Conservation (phyloP, 2,888 invertebrate species). For the Mamestra brassicae region DNA sequence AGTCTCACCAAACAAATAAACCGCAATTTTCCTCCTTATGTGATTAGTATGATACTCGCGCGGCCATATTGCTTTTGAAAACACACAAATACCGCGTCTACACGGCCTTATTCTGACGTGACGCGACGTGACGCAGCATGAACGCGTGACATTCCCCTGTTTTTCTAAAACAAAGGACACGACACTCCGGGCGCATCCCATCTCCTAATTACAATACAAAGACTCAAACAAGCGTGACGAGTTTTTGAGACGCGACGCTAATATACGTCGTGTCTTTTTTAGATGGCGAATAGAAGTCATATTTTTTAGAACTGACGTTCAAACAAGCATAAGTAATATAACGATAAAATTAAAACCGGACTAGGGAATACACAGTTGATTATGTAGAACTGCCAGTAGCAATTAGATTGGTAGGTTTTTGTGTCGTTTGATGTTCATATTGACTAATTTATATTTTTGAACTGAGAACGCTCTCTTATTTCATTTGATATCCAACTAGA, state of each 20-base stretch:
- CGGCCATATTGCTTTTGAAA: constrained; percentile 50
- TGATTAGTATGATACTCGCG: constrained; percentile 47
- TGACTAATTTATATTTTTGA: no score
- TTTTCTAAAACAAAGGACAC: constrained; percentile 64
- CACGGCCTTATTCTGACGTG: constrained; percentile 62
- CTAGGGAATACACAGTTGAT: no score
- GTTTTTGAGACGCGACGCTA: constrained; percentile 53
- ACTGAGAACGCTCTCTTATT: no score
- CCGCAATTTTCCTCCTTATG: constrained; percentile 45
- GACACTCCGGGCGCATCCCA: constrained; percentile 64
- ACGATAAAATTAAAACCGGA: no score
- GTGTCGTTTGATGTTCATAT: no score
- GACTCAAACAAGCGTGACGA: constrained; percentile 59
- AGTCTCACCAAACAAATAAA: constrained; percentile 27
- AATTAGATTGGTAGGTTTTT: no score
- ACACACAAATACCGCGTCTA: constrained; percentile 56
- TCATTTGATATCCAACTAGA: no score
- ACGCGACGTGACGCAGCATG: constrained; percentile 66
- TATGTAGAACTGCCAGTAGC: background rate
- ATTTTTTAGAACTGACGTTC: background rate
- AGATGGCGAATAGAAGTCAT: constrained; percentile 5
- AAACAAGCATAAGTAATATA: background rate
- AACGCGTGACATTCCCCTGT: constrained; percentile 64
- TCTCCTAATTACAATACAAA: constrained; percentile 69
- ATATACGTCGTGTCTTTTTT: constrained; percentile 21